phyloP scores from a whole-genome alignment of 2,888 invertebrate genomes.

The Andrena camellia region DNA sequence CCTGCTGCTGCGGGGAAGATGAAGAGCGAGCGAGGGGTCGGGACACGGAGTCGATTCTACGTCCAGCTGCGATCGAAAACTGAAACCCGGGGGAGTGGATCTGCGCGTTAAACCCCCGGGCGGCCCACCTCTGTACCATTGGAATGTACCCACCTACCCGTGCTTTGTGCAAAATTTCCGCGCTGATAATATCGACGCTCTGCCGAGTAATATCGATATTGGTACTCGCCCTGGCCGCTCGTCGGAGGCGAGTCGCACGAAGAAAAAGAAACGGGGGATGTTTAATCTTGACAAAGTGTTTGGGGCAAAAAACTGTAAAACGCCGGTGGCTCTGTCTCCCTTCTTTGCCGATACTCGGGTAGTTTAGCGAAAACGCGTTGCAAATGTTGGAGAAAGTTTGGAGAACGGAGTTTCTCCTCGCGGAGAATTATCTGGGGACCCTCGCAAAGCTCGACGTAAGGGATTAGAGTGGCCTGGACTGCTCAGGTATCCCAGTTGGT shows the following conservation, averaged over 20 bases:
- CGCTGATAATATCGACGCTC: conserved; percentile 25
- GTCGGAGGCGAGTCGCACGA: neutral
- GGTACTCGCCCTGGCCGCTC: conserved; percentile 9
- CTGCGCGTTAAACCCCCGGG: conserved; percentile 54
- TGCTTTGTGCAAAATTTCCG: conserved; percentile 45
- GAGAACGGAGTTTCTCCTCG: neutral
- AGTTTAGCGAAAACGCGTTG: neutral
- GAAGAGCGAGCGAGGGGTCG: conserved; percentile 19
- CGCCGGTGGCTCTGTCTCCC: neutral
- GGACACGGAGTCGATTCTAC: conserved; percentile 39
- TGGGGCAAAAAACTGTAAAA: conserved; percentile 18
- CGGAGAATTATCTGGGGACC: conserved; percentile 8
- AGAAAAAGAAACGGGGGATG: neutral
- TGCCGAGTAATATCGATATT: conserved; percentile 37
- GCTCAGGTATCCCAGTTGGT: conserved; percentile 21
- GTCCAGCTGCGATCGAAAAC: conserved; percentile 64
- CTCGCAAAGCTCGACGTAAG: neutral
- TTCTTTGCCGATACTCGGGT: neutral
- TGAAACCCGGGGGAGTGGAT: conserved; percentile 65
- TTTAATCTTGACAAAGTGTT: conserved; percentile 27
- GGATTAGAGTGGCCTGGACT: conserved; percentile 11
- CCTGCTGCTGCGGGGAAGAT: conserved; percentile 49
- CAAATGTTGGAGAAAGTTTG: conserved; percentile 17
- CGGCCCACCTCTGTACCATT: conserved; percentile 5
- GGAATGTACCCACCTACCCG: conserved; percentile 42